Evolutionary conservation across 2,113 vertebrate genomes (phyloP), one percentile per base, ranked within the genome.

Genomic region (Lampris megalopsis): DNA sequence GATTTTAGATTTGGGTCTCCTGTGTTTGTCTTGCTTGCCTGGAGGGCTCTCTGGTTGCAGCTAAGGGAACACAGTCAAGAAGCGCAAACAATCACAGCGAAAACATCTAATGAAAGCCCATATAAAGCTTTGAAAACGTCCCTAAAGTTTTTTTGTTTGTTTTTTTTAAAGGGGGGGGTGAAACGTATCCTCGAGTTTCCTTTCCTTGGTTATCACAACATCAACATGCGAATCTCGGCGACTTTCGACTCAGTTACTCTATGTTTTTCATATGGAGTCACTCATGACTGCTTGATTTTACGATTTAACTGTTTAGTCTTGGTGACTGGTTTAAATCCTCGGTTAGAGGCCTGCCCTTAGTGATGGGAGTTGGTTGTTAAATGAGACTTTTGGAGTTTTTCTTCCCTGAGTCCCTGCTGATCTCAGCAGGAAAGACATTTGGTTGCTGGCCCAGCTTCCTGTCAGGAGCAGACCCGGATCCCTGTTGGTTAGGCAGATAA

Each of bases 401-500:
- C 74, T 71, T 84, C 74, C 87, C 80, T 84, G 24, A 24, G 65
- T 87, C 74, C 68, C 80, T 92, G 91, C 92, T 95, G 92, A 92
- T 90, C 83, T 91, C 89, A 90, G 91, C 93, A 93, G 92, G 91
- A 94, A 93, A 89, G 65, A 82, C 75, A 85, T 91, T 92, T 83
- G 86, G 79, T 89, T 86, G 89, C 82, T 87, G 84, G 80, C 79
- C 79, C 80, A 74, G 83, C 82, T 94, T 94, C 93, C 93, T 94
- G 91, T 85, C 75, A 91, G 90, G 86, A 92, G 88, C 80, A 41
- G 40, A 61, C 50, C 73, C 84, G 65, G 71, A 81, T 92, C 83
- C 84, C 88, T 56, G 75, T 63, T 68, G 85, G 76, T 48, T 82
- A 78, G 40, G 64, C 52, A 76, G 69, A 74, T 72, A 87, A 84